Conservation (phyloP, 2,113 vertebrate genomes). For the Trogon melanurus region DNA sequence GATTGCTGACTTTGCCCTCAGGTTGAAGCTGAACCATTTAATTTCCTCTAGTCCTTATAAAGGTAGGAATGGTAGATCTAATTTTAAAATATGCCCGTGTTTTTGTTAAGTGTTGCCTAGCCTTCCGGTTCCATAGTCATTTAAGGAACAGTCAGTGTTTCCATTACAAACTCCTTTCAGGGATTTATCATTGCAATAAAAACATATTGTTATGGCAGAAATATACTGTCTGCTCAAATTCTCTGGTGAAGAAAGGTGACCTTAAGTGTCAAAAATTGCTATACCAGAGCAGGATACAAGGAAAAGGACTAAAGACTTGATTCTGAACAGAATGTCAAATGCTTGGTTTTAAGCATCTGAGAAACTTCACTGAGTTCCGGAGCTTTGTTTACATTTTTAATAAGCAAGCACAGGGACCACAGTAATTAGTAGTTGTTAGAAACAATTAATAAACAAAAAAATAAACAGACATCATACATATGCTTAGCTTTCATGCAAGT, state of each 20-base stretch:
- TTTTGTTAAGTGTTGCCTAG: background rate
- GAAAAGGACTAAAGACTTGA: background rate
- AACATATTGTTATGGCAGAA: background rate
- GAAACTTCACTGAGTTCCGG: background rate
- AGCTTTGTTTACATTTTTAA: background rate
- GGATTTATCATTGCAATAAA: background rate
- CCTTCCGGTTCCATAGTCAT: background rate
- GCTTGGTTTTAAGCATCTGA: background rate
- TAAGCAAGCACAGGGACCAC: background rate
- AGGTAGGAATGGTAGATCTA: background rate
- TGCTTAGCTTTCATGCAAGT: background rate
- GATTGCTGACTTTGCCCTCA: background rate
- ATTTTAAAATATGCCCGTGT: conserved; percentile 2
- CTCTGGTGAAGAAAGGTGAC: background rate
- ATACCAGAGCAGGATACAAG: background rate
- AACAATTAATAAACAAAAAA: background rate
- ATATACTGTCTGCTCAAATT: background rate
- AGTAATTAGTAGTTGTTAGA: background rate
- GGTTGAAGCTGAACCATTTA: background rate
- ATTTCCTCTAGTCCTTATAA: background rate
- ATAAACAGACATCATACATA: background rate
- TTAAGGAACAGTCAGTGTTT: conserved; percentile 17
- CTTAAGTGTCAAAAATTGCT: background rate
- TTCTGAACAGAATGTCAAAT: background rate
- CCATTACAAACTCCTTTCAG: background rate